Percentiles rank a stretch among this genome's conserved stretches.
These are phyloP conservation scores for Polypedilum vanderplanki DNA, from an alignment of 1,140 invertebrate genomes.

Conservation along the genomic window DNA sequence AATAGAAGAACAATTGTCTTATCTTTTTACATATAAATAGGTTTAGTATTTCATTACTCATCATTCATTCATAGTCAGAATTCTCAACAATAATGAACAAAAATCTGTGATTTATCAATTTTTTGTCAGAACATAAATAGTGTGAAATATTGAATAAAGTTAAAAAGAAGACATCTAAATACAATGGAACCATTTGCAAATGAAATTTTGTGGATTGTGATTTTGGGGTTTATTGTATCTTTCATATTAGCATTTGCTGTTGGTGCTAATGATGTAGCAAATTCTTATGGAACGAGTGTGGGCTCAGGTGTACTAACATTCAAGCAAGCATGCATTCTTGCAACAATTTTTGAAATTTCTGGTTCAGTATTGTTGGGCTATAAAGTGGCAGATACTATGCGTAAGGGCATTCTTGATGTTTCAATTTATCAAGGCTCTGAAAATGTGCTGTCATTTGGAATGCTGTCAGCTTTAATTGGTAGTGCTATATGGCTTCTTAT, in stretches of 20 bases:
- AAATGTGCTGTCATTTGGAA: constrained; percentile 86
- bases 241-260: constrained; percentile 95
- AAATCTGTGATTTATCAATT: neutral
- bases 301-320: constrained; percentile 94
- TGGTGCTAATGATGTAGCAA: constrained; percentile 98
- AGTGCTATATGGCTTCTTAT: constrained; percentile 89
- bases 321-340: constrained; percentile 85
- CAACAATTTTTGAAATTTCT: constrained; percentile 90
- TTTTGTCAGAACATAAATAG: neutral
- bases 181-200: constrained; percentile 61
- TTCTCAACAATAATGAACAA: too few relatives aligned
- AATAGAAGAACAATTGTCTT: neutral
- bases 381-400: constrained; percentile 97
- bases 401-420: constrained; percentile 93
- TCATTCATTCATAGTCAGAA: neutral
- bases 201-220: constrained; percentile 74
- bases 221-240: constrained; percentile 86
- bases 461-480: constrained; percentile 78
- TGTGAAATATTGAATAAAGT: neutral
- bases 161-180: constrained; percentile 30
- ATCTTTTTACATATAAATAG: neutral
- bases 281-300: constrained; percentile 96
- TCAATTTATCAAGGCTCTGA: constrained; percentile 61
- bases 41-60: neutral
- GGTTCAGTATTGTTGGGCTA: constrained; percentile 83